These are phyloP conservation scores for Plectrocnemia conspersa DNA, from an alignment of 1,140 invertebrate genomes.

Conservation along the genomic window DNA sequence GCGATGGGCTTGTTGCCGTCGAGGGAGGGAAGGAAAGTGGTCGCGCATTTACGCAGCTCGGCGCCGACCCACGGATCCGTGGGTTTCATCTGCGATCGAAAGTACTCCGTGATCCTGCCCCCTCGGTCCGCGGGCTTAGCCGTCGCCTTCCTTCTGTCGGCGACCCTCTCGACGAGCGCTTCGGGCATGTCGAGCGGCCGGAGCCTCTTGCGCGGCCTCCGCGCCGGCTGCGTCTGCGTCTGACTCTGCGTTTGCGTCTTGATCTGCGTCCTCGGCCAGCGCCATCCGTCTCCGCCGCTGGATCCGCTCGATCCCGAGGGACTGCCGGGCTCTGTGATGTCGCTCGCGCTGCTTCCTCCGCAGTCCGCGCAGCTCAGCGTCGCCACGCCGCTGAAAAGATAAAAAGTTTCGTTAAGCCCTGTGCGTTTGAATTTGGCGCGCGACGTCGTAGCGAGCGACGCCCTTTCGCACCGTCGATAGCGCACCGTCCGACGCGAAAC, in stretches of 20 bases:
- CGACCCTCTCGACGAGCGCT: slow-evolving; percentile 39
- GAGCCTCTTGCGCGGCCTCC: slow-evolving; percentile 41
- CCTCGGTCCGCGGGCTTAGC: slow-evolving; percentile 42
- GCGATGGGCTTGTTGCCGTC: not conserved
- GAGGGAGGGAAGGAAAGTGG: not conserved
- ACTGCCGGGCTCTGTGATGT: slow-evolving; percentile 66
- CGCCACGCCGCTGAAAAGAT: slow-evolving; percentile 48
- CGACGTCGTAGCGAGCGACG: no score
- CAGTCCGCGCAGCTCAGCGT: slow-evolving; percentile 50
- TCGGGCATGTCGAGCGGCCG: slow-evolving; percentile 29
- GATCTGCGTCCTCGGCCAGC: slow-evolving; percentile 10
- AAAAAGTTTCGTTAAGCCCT: slow-evolving; percentile 6
- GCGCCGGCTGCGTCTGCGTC: slow-evolving; percentile 2
- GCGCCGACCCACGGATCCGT: slow-evolving; percentile 37
- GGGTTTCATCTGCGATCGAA: slow-evolving; percentile 73
- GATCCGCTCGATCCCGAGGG: slow-evolving; percentile 34
- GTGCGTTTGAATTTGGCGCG: no score
- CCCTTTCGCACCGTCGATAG: no score
- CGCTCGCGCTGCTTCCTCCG: slow-evolving; percentile 44
- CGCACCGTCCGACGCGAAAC: no score
- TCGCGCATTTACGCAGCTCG: not conserved
- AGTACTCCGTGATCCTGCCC: slow-evolving; percentile 75
- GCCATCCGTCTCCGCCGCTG: not conserved
- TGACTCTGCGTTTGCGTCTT: slow-evolving; percentile 6
- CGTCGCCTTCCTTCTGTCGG: slow-evolving; percentile 36